Evolutionary conservation across 2,888 invertebrate species (phyloP), one percentile per base, ranked within the genome.

Genomic region (Notodonta ziczac): DNA sequence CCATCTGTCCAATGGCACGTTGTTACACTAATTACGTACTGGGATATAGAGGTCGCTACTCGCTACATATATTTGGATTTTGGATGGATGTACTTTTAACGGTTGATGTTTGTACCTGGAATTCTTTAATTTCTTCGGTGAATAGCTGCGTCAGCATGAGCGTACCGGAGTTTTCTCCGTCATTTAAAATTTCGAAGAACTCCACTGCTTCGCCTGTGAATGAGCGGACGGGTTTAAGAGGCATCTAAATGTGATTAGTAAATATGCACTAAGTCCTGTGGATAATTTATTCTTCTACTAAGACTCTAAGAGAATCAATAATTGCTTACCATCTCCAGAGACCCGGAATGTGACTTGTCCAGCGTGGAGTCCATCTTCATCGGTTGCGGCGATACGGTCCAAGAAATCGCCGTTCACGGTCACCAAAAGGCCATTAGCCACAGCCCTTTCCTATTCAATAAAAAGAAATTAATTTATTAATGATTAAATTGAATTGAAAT

Each of bases 281-380:
- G 4, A 35, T 6, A 35, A 35, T 35, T 5, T 7, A 35, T 5
- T 35, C 5, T 35, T 24, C 24, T 2, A 24, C 24, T 2, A 24
- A 24, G 24, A 24, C 24, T 24, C 24, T 24, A 24, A 24, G 24
- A 2, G 24, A 24, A 24, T 24, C 24, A 24, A 1, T 24, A 24
- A 24, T 24, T 24, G 24, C 24, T 24, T 74, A 94, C 94, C 88
- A 59, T 90, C 72, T 5, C 90, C 91, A 0, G 69, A 67, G 4
- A 94, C 80, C 46, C 83, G 76, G 74, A 95, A 95, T 10, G 85
- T 87, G 14, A 95, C 94, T 6, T 80, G 73, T 54, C 95, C 96
- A 52, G 95, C 95, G 24, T 91, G 82, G 0, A 94, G 90, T 0
- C 94, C 94, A 72, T 95, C 95, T 32, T 92, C 89, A 76, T 95